These are phyloP conservation scores for Apogon talboti DNA, from an alignment of 2,797 vertebrate species.

Conservation along the genomic window DNA sequence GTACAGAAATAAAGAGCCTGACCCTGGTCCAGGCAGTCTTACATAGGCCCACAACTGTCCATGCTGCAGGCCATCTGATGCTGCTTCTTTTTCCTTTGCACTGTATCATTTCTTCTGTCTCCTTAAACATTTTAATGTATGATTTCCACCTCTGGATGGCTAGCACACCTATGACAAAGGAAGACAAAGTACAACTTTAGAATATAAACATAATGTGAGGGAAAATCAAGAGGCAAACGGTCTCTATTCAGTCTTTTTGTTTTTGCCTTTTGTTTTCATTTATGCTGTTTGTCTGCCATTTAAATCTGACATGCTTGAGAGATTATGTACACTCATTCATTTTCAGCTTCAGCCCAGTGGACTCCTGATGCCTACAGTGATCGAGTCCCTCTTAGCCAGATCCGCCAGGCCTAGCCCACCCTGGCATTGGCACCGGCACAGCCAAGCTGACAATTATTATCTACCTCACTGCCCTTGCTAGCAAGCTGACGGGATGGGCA, in stretches of 20 bases:
- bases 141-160: conserved; percentile 24
- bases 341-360: conserved; percentile 20
- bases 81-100: conserved; percentile 26
- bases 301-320: conserved; percentile 6
- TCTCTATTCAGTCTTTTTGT: not conserved
- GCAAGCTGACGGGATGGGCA: conserved; percentile 76
- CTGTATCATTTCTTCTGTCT: conserved; percentile 13
- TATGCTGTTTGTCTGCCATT: not conserved
- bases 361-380: conserved; percentile 48
- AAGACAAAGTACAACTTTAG: conserved; percentile 14
- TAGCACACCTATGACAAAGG: conserved; percentile 26
- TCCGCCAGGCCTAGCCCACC: conserved; percentile 64
- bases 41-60: not conserved
- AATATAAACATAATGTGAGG: not conserved
- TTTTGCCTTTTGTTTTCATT: not conserved
- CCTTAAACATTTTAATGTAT: conserved; percentile 18
- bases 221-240: not conserved
- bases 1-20: not conserved
- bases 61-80: conserved; percentile 11
- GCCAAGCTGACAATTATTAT: conserved; percentile 76
- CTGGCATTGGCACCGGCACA: conserved; percentile 61
- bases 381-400: conserved; percentile 56
- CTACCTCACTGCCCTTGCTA: conserved; percentile 78
- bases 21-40: not conserved
- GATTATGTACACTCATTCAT: conserved; percentile 12